phyloP scores from a whole-genome alignment of 2,113 vertebrate species.

The Emydura subglobosa region DNA sequence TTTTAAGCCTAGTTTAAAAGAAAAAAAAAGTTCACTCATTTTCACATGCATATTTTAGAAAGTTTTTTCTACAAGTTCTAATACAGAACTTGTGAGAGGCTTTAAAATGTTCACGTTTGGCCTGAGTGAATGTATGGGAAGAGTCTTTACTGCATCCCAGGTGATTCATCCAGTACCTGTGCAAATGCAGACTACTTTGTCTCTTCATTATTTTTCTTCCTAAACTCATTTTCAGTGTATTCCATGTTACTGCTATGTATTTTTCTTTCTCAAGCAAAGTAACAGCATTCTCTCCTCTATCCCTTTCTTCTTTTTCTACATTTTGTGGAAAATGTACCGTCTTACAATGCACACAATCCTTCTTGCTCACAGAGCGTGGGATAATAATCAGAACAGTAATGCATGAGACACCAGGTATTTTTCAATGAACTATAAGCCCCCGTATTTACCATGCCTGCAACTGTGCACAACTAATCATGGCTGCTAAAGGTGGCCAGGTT shows the following conservation, averaged over 20 bases:
- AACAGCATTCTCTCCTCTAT: neutral
- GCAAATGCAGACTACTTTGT: neutral
- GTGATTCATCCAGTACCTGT: neutral
- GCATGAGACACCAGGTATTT: neutral
- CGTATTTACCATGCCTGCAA: neutral
- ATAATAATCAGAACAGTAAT: neutral
- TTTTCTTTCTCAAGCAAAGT: neutral
- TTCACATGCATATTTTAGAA: neutral
- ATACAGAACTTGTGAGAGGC: neutral
- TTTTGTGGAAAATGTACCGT: neutral
- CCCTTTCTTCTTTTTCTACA: neutral
- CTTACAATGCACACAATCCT: neutral
- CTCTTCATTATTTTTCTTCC: neutral
- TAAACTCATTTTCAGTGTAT: neutral
- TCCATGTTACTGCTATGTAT: neutral
- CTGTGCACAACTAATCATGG: neutral
- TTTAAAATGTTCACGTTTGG: neutral
- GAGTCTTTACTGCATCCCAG: neutral
- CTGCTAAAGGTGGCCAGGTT: neutral
- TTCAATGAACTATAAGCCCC: neutral
- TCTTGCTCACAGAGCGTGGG: neutral
- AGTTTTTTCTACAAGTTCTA: neutral
- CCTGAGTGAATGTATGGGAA: neutral
- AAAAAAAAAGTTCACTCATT: neutral
- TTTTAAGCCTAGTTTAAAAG: neutral